A percentile compares a stretch with the other conserved stretches of the same genome.
Evolutionary conservation across 2,888 invertebrate species (phyloP).

Genomic region (Epicampocera succincta): DNA sequence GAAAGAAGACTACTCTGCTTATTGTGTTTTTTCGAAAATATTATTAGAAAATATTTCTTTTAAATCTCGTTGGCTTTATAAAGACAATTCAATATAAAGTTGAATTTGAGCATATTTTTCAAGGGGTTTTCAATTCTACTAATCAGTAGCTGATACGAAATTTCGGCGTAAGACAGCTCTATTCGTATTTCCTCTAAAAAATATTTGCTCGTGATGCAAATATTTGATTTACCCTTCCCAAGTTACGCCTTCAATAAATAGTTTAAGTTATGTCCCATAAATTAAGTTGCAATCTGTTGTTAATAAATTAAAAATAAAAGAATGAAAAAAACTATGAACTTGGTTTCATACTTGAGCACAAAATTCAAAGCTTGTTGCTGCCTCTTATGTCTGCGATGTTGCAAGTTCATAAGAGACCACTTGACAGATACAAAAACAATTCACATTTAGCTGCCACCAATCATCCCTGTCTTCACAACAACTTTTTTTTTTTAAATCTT

Average conservation of each 20-base stretch:
- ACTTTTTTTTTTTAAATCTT: slow-evolving; percentile 10
- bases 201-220: too few relatives aligned
- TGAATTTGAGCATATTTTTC: too few relatives aligned
- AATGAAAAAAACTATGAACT: slow-evolving; percentile 13
- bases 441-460: slow-evolving; percentile 31
- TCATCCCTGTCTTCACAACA: slow-evolving; percentile 54
- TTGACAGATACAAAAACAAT: slow-evolving; percentile 57
- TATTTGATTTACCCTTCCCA: too few relatives aligned
- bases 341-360: slow-evolving; percentile 42
- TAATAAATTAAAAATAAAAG: neutral
- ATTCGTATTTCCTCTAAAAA: too few relatives aligned
- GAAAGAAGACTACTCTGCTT: too few relatives aligned
- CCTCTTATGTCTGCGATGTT: slow-evolving; percentile 52
- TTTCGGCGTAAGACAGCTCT: too few relatives aligned
- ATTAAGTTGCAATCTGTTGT: slow-evolving; percentile 55
- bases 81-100: too few relatives aligned
- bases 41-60: too few relatives aligned
- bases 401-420: slow-evolving; percentile 65
- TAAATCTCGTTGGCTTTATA: too few relatives aligned
- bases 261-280: slow-evolving; percentile 41
- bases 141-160: too few relatives aligned
- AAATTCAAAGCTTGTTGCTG: slow-evolving; percentile 58
- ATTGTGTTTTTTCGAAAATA: too few relatives aligned
- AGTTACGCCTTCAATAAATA: neutral
- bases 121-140: too few relatives aligned